Base-by-base conservation (phyloP, 2,113 vertebrate genomes). In the Hypocryptadius cinnamomeus region DNA sequence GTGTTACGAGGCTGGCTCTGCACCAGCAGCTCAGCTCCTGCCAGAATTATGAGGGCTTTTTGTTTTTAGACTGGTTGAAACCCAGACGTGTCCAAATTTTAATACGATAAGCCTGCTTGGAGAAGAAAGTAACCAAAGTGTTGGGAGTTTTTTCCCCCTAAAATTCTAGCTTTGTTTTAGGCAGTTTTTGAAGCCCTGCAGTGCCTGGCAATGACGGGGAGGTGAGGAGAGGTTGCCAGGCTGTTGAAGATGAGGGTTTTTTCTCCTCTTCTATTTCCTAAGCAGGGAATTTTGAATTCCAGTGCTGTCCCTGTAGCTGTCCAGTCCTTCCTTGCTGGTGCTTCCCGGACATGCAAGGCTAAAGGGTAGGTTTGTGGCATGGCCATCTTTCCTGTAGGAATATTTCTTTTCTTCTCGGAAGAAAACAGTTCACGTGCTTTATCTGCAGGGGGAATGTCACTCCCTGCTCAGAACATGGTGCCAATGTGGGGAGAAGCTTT, bases 11-110 rank as follows among this genome's bases (percentile, higher is more conserved):
- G 47, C 82, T 95, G 94, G 90, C 95, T 70, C 80, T n/a, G 25
- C 68, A 54, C 95, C 93, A 95, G 6, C 76, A 12, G 13, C 88
- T 64, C 20, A 0, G 51, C 57, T 84, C 69, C 82, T 93, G 92
- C 90, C 89, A 95, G 94, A 68, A 53, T 85, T 94, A 83, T 60
- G 65, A 92, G 79, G 65, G 47, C 31, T 89, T 95, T 96, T 92
- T 89, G 65, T 85, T 86, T 90, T 71, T 10, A 92, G 53, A 22
- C 70, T 93, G 70, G n/a, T 93, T 85, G 81, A 93, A 93, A 92
- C 66, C 21, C 50, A 90, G 73, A 89, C 30, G 3, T 89, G 50
- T 94, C 89, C 80, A 78, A 90, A 71, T 88, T 83, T 83, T 88
- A 86, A 85, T 63, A 80, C 1, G 28, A 80, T 88, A 93, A 92